A percentile compares a stretch with the other conserved stretches of the same genome.
phyloP scores from a whole-genome alignment of 2,888 invertebrate species.

The Tubulanus polymorphus region DNA sequence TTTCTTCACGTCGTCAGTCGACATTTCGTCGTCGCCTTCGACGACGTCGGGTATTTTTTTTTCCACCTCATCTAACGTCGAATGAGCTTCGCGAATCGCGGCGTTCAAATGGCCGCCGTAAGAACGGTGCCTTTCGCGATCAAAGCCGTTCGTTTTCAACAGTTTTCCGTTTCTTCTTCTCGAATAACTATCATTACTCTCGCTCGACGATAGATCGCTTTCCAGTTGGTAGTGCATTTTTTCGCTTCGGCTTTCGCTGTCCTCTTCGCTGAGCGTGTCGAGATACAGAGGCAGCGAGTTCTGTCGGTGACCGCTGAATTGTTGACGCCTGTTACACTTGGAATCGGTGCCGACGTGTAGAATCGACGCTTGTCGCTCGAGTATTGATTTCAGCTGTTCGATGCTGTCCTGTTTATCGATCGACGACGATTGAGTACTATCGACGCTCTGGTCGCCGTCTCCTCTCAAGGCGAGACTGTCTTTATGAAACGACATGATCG shows the following conservation, averaged over 20 bases:
- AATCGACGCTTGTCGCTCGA: slow-evolving; percentile 10
- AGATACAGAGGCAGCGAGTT: slow-evolving; percentile 38
- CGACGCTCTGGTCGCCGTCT: background rate
- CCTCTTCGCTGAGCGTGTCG: slow-evolving; percentile 38
- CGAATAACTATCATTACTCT: background rate
- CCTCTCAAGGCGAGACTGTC: no score
- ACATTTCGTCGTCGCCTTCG: background rate
- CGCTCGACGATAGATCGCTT: background rate
- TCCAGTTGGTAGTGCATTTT: no score
- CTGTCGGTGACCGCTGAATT: slow-evolving; percentile 30
- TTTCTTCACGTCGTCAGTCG: background rate
- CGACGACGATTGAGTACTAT: background rate
- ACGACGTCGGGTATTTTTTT: no score
- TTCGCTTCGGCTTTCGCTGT: no score
- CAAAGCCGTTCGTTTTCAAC: no score
- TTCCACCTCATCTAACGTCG: no score
- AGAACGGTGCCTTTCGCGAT: no score
- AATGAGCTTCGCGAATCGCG: no score
- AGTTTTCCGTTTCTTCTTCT: no score
- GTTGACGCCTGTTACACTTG: slow-evolving; percentile 11
- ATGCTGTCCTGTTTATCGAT: slow-evolving; percentile 8
- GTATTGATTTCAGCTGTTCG: slow-evolving; percentile 7
- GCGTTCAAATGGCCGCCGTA: no score
- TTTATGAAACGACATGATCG: slow-evolving; percentile 4
- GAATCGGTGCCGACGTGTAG: slow-evolving; percentile 4